phyloP scores from a whole-genome alignment of 2,797 vertebrate genomes.

The Apogon talboti region DNA sequence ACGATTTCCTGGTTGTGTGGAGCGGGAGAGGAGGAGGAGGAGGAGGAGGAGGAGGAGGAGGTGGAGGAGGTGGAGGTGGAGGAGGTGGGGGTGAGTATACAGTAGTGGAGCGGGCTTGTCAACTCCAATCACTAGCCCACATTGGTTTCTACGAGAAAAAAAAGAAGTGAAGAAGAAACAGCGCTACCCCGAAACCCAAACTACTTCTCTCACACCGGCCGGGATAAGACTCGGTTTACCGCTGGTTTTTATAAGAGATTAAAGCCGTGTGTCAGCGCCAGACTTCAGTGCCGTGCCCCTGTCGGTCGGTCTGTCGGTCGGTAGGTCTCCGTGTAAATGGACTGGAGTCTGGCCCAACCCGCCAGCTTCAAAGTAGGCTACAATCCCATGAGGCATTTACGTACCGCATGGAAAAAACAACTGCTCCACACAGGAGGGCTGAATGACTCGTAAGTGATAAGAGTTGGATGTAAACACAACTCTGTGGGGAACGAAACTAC shows the following conservation, averaged over 20 bases:
- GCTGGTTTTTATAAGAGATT: conserved; percentile 8
- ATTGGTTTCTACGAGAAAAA: conserved; percentile 39
- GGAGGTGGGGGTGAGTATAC: conserved; percentile 60
- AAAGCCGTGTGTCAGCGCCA: conserved; percentile 13
- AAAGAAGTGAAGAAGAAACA: conserved; percentile 1
- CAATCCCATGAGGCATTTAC: conserved; percentile 56
- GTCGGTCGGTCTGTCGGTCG: conserved; percentile 31
- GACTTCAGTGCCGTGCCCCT: conserved; percentile 36
- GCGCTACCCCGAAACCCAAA: not conserved
- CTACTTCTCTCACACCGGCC: conserved; percentile 29
- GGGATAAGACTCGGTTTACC: not conserved
- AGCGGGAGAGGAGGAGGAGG: conserved; percentile 61
- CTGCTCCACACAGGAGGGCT: no score
- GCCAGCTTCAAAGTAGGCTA: conserved; percentile 76
- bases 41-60: conserved; percentile 26
- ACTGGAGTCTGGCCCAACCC: conserved; percentile 74
- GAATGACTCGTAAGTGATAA: no score
- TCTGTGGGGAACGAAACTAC: no score
- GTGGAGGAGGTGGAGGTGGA: conserved; percentile 31
- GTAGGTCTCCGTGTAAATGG: conserved; percentile 52
- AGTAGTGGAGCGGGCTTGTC: conserved; percentile 84
- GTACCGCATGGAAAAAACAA: conserved; percentile 13
- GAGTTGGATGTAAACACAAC: no score
- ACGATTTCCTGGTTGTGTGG: conserved; percentile 87
- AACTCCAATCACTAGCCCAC: conserved; percentile 83